phyloP scores from a whole-genome alignment of 2,113 vertebrate genomes.

The Lophius piscatorius region DNA sequence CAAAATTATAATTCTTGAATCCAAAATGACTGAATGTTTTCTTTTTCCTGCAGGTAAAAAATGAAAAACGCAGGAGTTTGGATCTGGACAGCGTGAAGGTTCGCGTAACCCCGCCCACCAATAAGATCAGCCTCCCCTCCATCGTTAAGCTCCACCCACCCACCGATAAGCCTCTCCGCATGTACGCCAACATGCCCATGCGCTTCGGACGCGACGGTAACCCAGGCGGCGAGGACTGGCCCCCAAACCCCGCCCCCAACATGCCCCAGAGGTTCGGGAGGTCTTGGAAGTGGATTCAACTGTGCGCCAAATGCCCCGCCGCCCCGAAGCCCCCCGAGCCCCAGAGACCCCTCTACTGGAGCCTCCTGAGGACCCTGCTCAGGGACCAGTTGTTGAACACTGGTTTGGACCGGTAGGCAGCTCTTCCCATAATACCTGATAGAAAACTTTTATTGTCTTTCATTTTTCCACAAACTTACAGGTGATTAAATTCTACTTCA shows the following conservation, averaged over 20 bases:
- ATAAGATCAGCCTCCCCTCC: constrained; percentile 53
- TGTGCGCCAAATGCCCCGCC: constrained; percentile 44
- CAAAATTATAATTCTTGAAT: not conserved
- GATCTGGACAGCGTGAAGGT: constrained; percentile 61
- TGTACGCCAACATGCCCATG: constrained; percentile 73
- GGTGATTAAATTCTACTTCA: too few species aligned
- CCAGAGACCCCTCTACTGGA: constrained; percentile 48
- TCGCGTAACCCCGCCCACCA: constrained; percentile 42
- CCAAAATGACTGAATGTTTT: not conserved
- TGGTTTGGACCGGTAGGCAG: constrained; percentile 43
- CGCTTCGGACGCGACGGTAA: constrained; percentile 73
- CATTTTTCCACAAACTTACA: too few species aligned
- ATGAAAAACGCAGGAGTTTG: constrained; percentile 68
- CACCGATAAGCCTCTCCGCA: constrained; percentile 37
- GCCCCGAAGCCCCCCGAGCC: constrained; percentile 21
- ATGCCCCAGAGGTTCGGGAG: constrained; percentile 80
- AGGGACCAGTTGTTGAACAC: constrained; percentile 32
- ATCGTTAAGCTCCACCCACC: constrained; percentile 67
- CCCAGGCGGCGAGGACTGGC: not conserved
- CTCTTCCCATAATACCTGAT: not conserved
- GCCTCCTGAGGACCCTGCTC: constrained; percentile 35
- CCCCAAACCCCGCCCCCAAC: constrained; percentile 59
- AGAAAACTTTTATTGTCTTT: too few species aligned
- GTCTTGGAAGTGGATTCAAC: constrained; percentile 17
- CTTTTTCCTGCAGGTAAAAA: constrained; percentile 39